phyloP scores from a whole-genome alignment of 2,797 vertebrate species.

The Vespertilio murinus region DNA sequence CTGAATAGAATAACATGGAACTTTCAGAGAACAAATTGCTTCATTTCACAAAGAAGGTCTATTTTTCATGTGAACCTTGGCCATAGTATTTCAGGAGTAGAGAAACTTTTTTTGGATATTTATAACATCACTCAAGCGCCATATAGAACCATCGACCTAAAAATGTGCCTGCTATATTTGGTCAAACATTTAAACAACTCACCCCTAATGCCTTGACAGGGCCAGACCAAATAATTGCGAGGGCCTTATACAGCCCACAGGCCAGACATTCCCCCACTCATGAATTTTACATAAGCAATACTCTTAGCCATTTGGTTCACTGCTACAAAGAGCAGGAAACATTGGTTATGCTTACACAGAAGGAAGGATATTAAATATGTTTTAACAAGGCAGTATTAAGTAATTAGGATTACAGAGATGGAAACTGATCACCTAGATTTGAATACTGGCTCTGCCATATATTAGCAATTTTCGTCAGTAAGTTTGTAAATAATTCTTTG shows the following conservation, averaged over 20 bases:
- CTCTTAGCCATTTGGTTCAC: not conserved
- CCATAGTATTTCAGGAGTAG: not conserved
- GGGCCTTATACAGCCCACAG: too few relatives aligned
- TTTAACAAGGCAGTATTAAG: not conserved
- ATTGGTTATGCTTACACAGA: not conserved
- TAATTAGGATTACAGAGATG: not conserved
- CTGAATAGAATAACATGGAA: not conserved
- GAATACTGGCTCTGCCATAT: not conserved
- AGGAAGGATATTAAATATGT: not conserved
- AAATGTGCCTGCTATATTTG: too few relatives aligned
- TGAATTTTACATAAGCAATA: not conserved
- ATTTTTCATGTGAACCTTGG: not conserved
- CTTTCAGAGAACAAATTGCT: conserved; percentile 27
- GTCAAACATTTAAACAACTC: too few relatives aligned
- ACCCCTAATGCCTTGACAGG: too few relatives aligned
- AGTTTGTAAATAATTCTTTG: conserved; percentile 9
- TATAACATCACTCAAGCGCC: too few relatives aligned
- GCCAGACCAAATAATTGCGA: too few relatives aligned
- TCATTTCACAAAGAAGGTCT: not conserved
- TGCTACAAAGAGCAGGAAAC: not conserved
- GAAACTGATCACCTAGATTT: not conserved
- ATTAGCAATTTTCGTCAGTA: not conserved
- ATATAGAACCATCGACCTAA: too few relatives aligned
- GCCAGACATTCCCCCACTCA: too few relatives aligned
- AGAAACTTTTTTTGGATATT: too few relatives aligned